Evolutionary conservation across 1,140 invertebrate genomes (phyloP).

Genomic region (Ostrea denselamellosa): DNA sequence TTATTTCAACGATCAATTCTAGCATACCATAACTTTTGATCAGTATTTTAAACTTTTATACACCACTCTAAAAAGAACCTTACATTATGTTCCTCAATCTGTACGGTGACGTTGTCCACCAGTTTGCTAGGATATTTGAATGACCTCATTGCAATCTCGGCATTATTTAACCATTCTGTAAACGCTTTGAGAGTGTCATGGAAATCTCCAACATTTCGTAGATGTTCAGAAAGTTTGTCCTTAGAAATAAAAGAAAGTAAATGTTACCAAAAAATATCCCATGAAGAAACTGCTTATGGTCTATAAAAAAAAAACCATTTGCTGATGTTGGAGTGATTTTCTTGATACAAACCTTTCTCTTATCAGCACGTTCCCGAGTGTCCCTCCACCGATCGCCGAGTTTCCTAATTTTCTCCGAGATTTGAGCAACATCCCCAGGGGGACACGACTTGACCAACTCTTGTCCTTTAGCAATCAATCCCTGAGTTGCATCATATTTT

Average conservation of each 20-base stretch:
- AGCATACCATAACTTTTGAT: neutral
- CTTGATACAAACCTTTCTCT: conserved; percentile 72
- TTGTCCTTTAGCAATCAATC: conserved; percentile 92
- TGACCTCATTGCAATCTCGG: conserved; percentile 92
- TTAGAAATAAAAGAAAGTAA: conserved; percentile 58
- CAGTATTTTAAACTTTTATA: neutral
- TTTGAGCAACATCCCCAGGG: conserved; percentile 87
- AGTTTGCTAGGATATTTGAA: conserved; percentile 94
- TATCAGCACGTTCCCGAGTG: conserved; percentile 94
- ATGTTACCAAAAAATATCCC: neutral
- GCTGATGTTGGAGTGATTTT: neutral
- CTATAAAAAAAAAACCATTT: neutral
- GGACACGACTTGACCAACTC: conserved; percentile 92
- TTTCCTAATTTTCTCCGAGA: conserved; percentile 92
- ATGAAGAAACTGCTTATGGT: neutral
- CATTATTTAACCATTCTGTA: conserved; percentile 96
- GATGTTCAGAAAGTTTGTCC: conserved; percentile 97
- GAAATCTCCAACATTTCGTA: conserved; percentile 98
- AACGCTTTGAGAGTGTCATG: conserved; percentile 94
- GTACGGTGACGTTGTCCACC: conserved; percentile 91
- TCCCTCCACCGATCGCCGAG: conserved; percentile 95
- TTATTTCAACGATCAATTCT: neutral
- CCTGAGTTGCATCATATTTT: conserved; percentile 93
- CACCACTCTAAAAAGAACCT: conserved; percentile 13
- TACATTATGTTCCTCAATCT: conserved; percentile 96